Conservation (phyloP, 2,888 invertebrate genomes). For the Leptinotarsa haldemani region DNA sequence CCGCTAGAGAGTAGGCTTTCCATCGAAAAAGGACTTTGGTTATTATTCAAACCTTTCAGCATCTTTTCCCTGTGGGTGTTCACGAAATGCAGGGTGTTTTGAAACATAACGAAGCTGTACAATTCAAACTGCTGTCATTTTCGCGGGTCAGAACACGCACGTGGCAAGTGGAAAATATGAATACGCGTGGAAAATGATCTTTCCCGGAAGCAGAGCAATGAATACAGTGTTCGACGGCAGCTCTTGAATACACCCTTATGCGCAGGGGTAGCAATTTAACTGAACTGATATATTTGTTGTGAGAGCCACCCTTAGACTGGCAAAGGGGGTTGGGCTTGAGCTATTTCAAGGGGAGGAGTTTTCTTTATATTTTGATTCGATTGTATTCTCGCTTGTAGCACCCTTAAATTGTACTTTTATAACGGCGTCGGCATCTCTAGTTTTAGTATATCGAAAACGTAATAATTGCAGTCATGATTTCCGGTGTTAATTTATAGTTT, state of each 20-base stretch:
- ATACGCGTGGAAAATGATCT: constrained; percentile 23
- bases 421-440: constrained; percentile 38
- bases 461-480: constrained; percentile 49
- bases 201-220: constrained; percentile 29
- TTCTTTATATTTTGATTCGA: constrained; percentile 52
- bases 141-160: constrained; percentile 20
- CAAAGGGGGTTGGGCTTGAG: constrained; percentile 55
- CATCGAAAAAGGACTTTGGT: constrained; percentile 64
- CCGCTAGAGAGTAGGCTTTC: constrained; percentile 62
- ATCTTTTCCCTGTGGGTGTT: constrained; percentile 60
- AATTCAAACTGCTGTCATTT: constrained; percentile 19
- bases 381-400: constrained; percentile 40
- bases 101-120: constrained; percentile 56
- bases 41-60: constrained; percentile 62
- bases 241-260: constrained; percentile 40
- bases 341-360: constrained; percentile 56
- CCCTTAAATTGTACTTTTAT: constrained; percentile 51
- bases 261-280: constrained; percentile 48
- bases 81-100: constrained; percentile 60
- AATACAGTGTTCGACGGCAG: constrained; percentile 36
- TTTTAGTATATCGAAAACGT: constrained; percentile 42
- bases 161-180: constrained; percentile 22
- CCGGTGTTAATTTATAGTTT: constrained; percentile 41
- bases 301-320: constrained; percentile 59
- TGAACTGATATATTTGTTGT: constrained; percentile 58